phyloP scores from a whole-genome alignment of 2,113 vertebrate species.

The Perccottus glenii region DNA sequence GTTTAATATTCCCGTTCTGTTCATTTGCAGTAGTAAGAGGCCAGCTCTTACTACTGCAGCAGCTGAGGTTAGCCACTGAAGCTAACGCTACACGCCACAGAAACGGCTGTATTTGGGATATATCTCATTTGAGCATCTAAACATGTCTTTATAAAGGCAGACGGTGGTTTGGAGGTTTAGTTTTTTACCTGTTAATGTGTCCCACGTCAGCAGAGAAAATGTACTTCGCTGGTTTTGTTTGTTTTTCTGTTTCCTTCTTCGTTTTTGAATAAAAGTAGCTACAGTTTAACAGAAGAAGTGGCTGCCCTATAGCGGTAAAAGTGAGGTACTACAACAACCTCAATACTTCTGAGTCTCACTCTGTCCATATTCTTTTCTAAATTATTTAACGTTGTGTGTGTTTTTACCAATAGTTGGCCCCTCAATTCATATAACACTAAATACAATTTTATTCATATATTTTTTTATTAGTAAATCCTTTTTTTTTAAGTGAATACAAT shows the following conservation, averaged over 20 bases:
- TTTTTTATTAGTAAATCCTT: too few species aligned
- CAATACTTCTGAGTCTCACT: too few species aligned
- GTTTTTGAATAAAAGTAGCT: background rate
- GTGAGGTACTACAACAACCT: background rate
- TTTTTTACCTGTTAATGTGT: constrained; percentile 68
- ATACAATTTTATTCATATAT: too few species aligned
- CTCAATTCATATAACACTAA: too few species aligned
- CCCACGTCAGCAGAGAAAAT: constrained; percentile 61
- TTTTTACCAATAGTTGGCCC: too few species aligned
- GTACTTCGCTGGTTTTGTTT: constrained; percentile 20
- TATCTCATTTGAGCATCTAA: rapidly evolving
- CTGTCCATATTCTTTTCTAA: too few species aligned
- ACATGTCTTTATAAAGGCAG: rapidly evolving
- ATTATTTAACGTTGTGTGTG: too few species aligned
- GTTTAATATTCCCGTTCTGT: background rate
- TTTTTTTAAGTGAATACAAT: too few species aligned
- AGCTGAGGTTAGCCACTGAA: background rate
- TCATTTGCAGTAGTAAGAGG: constrained; percentile 8
- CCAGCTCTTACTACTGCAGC: too few species aligned
- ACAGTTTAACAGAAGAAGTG: background rate
- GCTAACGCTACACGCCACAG: background rate
- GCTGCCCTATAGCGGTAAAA: background rate
- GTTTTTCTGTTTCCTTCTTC: background rate
- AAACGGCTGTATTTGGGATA: rapidly evolving
- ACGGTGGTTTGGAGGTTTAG: rapidly evolving